These are phyloP conservation scores for Heteromyza rotundicornis DNA, from an alignment of 2,888 invertebrate species.

Conservation along the genomic window DNA sequence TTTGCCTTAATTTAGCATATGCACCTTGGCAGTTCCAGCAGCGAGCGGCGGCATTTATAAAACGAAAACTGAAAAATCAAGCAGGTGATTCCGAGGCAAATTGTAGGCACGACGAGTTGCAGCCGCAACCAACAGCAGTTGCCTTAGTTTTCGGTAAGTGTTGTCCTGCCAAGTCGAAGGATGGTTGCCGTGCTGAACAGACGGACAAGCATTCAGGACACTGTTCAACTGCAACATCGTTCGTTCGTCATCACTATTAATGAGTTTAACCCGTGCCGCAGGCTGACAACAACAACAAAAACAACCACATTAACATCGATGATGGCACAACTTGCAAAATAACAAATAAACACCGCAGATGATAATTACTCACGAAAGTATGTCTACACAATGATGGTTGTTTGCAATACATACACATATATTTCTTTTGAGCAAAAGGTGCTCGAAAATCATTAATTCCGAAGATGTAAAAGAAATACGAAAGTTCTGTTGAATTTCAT, in stretches of 20 bases:
- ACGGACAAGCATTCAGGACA: neutral
- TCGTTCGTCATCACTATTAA: slow-evolving; percentile 32
- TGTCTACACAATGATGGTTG: too few species aligned
- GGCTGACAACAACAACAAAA: slow-evolving; percentile 21
- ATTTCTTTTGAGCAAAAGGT: too few species aligned
- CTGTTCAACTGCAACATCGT: slow-evolving; percentile 21
- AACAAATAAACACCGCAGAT: slow-evolving; percentile 24
- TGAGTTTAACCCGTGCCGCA: slow-evolving; percentile 48
- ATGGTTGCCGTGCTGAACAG: neutral
- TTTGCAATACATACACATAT: too few species aligned
- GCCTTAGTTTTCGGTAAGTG: neutral
- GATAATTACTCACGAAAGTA: slow-evolving; percentile 45
- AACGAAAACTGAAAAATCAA: neutral
- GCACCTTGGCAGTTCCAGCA: neutral
- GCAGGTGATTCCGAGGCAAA: slow-evolving; percentile 5
- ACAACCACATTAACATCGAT: neutral
- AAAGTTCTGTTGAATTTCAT: too few species aligned
- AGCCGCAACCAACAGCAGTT: slow-evolving; percentile 8
- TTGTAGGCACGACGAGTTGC: neutral
- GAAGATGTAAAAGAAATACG: too few species aligned
- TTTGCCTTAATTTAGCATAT: slow-evolving; percentile 12
- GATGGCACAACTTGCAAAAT: slow-evolving; percentile 1
- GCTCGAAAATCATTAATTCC: too few species aligned
- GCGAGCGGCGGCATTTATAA: slow-evolving; percentile 11
- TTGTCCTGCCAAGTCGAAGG: slow-evolving; percentile 8